These are phyloP conservation scores for Oreotrochilus melanogaster DNA, from an alignment of 2,113 vertebrate genomes.

Conservation along the genomic window DNA sequence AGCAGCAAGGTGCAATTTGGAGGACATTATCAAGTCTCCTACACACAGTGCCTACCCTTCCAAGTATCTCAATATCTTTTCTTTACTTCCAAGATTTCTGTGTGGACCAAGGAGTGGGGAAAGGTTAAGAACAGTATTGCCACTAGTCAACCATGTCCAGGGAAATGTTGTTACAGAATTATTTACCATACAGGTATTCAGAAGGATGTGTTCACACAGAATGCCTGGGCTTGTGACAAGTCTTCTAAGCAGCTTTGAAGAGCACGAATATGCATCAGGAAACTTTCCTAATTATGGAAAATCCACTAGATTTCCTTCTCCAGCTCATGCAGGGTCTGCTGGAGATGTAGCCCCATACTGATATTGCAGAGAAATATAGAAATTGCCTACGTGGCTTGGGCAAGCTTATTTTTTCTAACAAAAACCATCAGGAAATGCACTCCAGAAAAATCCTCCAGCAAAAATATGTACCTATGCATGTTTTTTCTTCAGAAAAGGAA, in stretches of 20 bases:
- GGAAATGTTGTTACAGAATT: background rate
- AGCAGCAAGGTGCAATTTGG: background rate
- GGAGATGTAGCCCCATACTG: background rate
- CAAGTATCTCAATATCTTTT: background rate
- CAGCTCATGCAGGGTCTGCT: background rate
- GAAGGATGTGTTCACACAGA: background rate
- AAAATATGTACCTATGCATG: background rate
- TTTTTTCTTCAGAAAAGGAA: background rate
- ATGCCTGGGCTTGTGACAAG: background rate
- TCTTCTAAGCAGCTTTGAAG: background rate
- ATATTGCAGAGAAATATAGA: background rate
- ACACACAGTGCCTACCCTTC: background rate
- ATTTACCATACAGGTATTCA: background rate
- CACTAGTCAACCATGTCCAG: background rate
- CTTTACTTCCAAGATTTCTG: background rate
- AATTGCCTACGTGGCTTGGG: accelerated
- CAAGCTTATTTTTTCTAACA: background rate
- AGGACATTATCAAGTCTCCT: background rate
- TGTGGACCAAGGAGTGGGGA: background rate
- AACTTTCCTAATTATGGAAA: background rate
- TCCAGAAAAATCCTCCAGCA: background rate
- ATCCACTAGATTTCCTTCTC: background rate
- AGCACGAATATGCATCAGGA: background rate
- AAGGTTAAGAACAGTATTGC: background rate
- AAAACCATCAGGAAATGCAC: background rate